Evolutionary conservation across 1,140 invertebrate species (phyloP).

Genomic region (Euglossa dilemma): DNA sequence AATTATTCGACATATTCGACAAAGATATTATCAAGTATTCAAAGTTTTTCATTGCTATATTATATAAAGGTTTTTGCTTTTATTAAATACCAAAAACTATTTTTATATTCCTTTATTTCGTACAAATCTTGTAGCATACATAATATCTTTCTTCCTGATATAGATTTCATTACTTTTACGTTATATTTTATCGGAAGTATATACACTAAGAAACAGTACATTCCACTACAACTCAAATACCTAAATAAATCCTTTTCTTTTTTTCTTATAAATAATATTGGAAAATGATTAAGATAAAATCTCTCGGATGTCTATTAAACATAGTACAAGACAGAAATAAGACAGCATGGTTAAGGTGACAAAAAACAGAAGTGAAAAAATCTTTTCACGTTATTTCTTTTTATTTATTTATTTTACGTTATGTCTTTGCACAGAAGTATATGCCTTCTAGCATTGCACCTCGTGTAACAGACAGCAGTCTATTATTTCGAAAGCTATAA

Average conservation of each 20-base stretch:
- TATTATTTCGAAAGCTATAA: too few relatives aligned
- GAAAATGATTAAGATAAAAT: neutral
- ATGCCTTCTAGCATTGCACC: too few relatives aligned
- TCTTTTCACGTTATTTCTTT: too few relatives aligned
- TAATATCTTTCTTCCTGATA: neutral
- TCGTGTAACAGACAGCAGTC: too few relatives aligned
- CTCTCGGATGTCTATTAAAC: neutral
- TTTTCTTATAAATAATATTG: neutral
- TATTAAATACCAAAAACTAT: neutral
- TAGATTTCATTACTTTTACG: neutral
- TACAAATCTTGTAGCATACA: neutral
- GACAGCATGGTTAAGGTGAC: too few relatives aligned
- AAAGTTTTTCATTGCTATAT: constrained; percentile 21
- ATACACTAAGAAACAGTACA: neutral
- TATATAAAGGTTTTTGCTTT: neutral
- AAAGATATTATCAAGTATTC: neutral
- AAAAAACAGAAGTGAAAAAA: too few relatives aligned
- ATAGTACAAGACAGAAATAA: neutral
- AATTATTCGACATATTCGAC: neutral
- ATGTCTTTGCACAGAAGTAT: too few relatives aligned
- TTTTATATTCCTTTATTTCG: constrained; percentile 22
- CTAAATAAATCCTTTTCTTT: neutral
- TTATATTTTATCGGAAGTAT: neutral
- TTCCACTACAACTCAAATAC: neutral
- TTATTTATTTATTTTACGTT: too few relatives aligned